Conservation (phyloP, 2,113 vertebrate genomes). For the Isurus oxyrinchus region DNA sequence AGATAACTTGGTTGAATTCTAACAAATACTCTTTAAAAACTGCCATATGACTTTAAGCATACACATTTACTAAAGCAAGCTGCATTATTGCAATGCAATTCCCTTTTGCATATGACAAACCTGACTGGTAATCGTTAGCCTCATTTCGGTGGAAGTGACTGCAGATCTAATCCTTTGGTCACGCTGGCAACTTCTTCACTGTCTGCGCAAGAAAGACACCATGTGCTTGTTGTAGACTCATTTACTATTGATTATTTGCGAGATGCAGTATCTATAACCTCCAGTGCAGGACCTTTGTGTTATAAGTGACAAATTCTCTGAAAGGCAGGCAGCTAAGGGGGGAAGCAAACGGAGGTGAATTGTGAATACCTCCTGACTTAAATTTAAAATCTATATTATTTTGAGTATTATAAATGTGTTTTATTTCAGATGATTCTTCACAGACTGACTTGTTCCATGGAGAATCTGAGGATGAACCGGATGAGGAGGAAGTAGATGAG, state of each 20-base stretch:
- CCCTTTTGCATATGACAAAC: neutral
- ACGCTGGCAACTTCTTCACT: too few relatives aligned
- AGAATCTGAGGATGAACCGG: conserved; percentile 62
- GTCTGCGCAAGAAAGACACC: neutral
- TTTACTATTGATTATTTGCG: neutral
- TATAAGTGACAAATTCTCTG: neutral
- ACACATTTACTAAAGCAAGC: neutral
- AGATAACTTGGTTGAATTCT: neutral
- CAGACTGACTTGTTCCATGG: conserved; percentile 60
- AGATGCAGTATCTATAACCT: neutral
- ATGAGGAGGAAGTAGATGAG: conserved; percentile 72
- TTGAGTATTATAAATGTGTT: neutral
- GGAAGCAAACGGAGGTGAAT: neutral
- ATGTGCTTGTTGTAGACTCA: neutral
- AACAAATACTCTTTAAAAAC: neutral
- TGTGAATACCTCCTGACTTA: neutral
- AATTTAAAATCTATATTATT: neutral
- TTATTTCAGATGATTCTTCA: conserved; percentile 58
- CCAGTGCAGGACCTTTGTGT: neutral
- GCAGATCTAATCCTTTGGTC: neutral
- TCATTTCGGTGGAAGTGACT: neutral
- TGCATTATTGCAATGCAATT: neutral
- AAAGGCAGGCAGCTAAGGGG: neutral
- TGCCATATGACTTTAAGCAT: neutral
- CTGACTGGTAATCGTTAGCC: neutral